Evolutionary conservation across 2,888 invertebrate genomes (phyloP).

Genomic region (Plagodis dolabraria): DNA sequence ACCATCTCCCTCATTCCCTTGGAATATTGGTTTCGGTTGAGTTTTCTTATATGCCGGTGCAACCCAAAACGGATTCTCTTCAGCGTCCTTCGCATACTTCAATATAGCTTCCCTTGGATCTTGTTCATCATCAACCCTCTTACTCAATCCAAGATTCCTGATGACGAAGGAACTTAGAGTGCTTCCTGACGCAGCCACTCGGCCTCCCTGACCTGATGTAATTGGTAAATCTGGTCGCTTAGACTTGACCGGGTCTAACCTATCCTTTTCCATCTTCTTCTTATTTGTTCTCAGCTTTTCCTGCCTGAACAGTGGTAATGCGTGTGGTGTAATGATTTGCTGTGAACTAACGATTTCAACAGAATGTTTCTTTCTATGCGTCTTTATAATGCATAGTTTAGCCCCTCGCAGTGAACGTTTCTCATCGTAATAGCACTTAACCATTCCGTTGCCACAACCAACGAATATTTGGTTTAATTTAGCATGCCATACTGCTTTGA

Average conservation of each 20-base stretch:
- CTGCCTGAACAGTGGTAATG: slow-evolving; percentile 97
- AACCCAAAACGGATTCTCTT: slow-evolving; percentile 98
- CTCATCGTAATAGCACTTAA: slow-evolving; percentile 96
- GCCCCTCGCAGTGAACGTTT: slow-evolving; percentile 95
- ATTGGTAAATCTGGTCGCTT: slow-evolving; percentile 93
- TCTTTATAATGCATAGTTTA: slow-evolving; percentile 93
- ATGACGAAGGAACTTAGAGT: slow-evolving; percentile 98
- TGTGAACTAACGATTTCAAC: slow-evolving; percentile 95
- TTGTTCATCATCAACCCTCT: slow-evolving; percentile 95
- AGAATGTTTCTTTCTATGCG: slow-evolving; percentile 90
- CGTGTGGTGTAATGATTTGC: slow-evolving; percentile 98
- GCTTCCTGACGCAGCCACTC: slow-evolving; percentile 97
- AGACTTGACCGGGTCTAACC: slow-evolving; percentile 94
- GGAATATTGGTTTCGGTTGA: slow-evolving; percentile 94
- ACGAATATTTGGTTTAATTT: slow-evolving; percentile 98
- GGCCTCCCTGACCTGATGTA: slow-evolving; percentile 95
- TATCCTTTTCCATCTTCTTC: slow-evolving; percentile 95
- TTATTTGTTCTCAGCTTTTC: slow-evolving; percentile 94
- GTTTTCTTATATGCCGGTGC: slow-evolving; percentile 95
- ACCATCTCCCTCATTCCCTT: slow-evolving; percentile 80
- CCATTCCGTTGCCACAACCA: slow-evolving; percentile 95
- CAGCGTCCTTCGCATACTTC: slow-evolving; percentile 97
- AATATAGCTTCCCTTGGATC: slow-evolving; percentile 98
- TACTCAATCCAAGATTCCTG: slow-evolving; percentile 96
- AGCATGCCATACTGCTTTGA: slow-evolving; percentile 97